phyloP scores from a whole-genome alignment of 2,113 vertebrate species.

The Urocynchramus pylzowi region DNA sequence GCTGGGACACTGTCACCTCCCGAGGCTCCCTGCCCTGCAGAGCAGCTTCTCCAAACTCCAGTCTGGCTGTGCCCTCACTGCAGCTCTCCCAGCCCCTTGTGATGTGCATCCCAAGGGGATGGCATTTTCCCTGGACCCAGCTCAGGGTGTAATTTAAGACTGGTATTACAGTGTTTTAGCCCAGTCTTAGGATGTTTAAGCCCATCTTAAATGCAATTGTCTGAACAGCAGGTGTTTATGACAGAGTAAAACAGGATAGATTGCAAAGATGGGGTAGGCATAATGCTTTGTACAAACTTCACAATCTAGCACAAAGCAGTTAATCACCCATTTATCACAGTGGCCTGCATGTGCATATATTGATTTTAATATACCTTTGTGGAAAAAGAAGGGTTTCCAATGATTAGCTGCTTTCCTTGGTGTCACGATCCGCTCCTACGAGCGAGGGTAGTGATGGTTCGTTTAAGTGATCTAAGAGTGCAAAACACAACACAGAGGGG shows the following conservation, averaged over 20 bases:
- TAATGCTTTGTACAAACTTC: background rate
- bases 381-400: background rate
- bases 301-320: background rate
- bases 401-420: background rate
- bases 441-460: no score
- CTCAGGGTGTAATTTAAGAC: background rate
- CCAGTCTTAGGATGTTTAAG: background rate
- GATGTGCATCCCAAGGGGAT: background rate
- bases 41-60: background rate
- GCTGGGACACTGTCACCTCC: background rate
- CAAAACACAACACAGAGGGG: no score
- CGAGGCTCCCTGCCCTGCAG: background rate
- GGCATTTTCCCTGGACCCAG: background rate
- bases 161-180: fast-evolving
- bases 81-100: background rate
- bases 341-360: background rate
- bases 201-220: background rate
- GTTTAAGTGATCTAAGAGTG: no score
- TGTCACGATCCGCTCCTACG: no score
- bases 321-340: background rate
- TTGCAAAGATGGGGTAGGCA: background rate
- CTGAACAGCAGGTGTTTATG: constrained; percentile 13
- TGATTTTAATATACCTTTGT: background rate
- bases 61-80: background rate
- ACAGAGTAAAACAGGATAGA: background rate